phyloP scores from a whole-genome alignment of 2,113 vertebrate species.

The Bolborhynchus lineola region DNA sequence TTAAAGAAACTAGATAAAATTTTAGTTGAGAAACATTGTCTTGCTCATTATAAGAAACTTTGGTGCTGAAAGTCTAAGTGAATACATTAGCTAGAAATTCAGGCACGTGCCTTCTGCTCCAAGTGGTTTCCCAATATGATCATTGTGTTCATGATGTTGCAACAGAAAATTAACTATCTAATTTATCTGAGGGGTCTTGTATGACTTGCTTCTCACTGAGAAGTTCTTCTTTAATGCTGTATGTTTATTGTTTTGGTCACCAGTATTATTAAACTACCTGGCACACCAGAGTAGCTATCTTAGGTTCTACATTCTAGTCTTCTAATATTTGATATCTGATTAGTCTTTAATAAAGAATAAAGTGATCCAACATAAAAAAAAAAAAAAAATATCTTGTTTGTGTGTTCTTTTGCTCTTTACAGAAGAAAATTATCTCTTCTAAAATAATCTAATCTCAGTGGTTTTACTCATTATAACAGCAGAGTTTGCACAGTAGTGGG shows the following conservation, averaged over 20 bases:
- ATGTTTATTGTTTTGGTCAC: neutral
- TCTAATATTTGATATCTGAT: neutral
- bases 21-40: neutral
- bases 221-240: neutral
- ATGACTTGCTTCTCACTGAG: neutral
- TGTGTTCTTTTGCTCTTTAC: neutral
- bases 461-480: neutral
- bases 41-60: neutral
- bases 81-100: neutral
- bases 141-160: neutral
- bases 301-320: neutral
- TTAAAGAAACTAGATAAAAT: neutral
- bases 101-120: neutral
- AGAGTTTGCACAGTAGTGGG: neutral
- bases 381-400: accelerated
- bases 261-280: neutral
- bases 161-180: neutral
- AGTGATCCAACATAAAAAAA: neutral
- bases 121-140: neutral
- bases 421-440: neutral
- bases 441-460: neutral
- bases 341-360: neutral
- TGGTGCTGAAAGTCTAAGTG: neutral
- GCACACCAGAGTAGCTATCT: neutral
- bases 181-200: neutral